Conservation (phyloP, 2,888 invertebrate species). For the Lepidonotus clava region DNA sequence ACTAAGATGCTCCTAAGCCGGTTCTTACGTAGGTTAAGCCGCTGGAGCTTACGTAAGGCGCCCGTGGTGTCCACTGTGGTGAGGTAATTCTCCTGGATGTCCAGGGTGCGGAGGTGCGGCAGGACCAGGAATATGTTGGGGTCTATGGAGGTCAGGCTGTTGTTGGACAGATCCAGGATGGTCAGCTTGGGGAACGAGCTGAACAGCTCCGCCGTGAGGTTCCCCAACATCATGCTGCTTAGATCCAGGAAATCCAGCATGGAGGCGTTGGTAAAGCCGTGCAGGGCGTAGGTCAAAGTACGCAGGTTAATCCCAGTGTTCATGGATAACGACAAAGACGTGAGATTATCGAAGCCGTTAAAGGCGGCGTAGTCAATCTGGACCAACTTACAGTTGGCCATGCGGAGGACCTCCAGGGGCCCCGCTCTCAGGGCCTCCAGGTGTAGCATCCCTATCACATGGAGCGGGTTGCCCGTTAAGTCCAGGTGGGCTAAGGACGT, state of each 20-base stretch:
- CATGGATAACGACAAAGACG: slow-evolving; percentile 61
- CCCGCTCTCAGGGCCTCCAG: slow-evolving; percentile 58
- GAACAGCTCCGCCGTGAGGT: slow-evolving; percentile 60
- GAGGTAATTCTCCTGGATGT: slow-evolving; percentile 60
- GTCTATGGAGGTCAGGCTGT: slow-evolving; percentile 60
- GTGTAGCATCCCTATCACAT: slow-evolving; percentile 54
- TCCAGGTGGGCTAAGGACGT: slow-evolving; percentile 59
- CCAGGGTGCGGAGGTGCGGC: slow-evolving; percentile 58
- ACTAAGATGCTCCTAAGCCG: slow-evolving; percentile 34
- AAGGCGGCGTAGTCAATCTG: slow-evolving; percentile 60
- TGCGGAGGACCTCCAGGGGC: slow-evolving; percentile 61
- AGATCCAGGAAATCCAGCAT: slow-evolving; percentile 62
- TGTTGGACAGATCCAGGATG: slow-evolving; percentile 60
- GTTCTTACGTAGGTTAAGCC: slow-evolving; percentile 54
- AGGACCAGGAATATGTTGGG: slow-evolving; percentile 53
- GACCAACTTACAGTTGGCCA: slow-evolving; percentile 61
- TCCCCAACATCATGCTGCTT: slow-evolving; percentile 60
- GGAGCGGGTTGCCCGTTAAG: slow-evolving; percentile 62
- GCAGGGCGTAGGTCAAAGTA: slow-evolving; percentile 40
- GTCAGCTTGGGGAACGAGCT: slow-evolving; percentile 56
- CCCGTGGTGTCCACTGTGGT: slow-evolving; percentile 39
- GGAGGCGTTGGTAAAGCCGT: slow-evolving; percentile 52
- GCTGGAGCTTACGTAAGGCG: neutral
- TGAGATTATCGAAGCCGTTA: slow-evolving; percentile 58
- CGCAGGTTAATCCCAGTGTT: slow-evolving; percentile 57